Percentiles rank a stretch among this genome's conserved stretches.
Evolutionary conservation across 2,888 invertebrate species (phyloP).

Genomic region (Synanthedon andrenaeformis): DNA sequence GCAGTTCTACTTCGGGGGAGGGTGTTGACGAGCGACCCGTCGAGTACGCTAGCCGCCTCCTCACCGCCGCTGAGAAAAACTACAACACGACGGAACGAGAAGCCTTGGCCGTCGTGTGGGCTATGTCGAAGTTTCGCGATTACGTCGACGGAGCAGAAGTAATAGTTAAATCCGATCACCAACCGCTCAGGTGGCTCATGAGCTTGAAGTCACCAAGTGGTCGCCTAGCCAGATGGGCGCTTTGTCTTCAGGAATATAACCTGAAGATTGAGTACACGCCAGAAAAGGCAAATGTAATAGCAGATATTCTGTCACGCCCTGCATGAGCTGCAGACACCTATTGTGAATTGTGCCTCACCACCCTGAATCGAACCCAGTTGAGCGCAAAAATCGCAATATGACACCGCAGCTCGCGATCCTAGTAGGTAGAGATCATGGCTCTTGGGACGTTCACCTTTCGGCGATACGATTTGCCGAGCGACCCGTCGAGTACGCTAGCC

Average conservation of each 20-base stretch:
- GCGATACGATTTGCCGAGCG: background rate
- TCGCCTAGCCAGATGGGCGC: slow-evolving; percentile 40
- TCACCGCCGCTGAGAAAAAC: too few relatives aligned
- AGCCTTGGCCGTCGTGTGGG: too few relatives aligned
- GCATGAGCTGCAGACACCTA: slow-evolving; percentile 24
- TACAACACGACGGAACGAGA: too few relatives aligned
- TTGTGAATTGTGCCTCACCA: slow-evolving; percentile 19
- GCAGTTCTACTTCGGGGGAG: too few relatives aligned
- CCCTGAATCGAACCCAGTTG: slow-evolving; percentile 18
- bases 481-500: too few relatives aligned
- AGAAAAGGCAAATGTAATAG: too few relatives aligned
- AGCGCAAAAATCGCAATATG: slow-evolving; percentile 20
- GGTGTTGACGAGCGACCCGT: too few relatives aligned
- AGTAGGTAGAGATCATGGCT: background rate
- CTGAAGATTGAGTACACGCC: slow-evolving; percentile 28
- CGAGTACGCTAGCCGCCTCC: too few relatives aligned
- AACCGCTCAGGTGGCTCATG: slow-evolving; percentile 38
- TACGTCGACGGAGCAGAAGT: too few relatives aligned
- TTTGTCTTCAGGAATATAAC: slow-evolving; percentile 31
- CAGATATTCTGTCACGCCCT: too few relatives aligned
- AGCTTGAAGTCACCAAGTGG: slow-evolving; percentile 28
- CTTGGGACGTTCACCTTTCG: background rate
- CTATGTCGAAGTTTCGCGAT: too few relatives aligned
- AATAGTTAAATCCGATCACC: too few relatives aligned
- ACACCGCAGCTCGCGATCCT: slow-evolving; percentile 10